These are phyloP conservation scores for Diloba caeruleocephala DNA, from an alignment of 2,888 invertebrate genomes.

Conservation along the genomic window DNA sequence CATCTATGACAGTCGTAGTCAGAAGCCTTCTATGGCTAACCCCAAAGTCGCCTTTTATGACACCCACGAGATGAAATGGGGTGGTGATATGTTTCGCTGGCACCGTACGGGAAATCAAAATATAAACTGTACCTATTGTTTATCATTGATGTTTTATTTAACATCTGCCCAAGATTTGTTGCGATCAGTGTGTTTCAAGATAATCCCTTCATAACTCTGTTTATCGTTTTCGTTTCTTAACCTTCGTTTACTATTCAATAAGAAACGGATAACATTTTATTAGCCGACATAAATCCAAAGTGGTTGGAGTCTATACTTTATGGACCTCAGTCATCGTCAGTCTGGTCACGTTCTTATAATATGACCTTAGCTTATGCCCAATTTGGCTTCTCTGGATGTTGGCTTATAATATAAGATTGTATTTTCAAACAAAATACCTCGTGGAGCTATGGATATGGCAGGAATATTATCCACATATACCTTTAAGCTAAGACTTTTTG, in stretches of 20 bases:
- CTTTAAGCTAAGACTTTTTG: too few species aligned
- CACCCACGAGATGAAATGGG: too few species aligned
- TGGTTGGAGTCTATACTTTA: constrained; percentile 66
- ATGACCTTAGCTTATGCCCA: constrained; percentile 59
- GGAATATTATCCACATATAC: too few species aligned
- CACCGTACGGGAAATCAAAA: too few species aligned
- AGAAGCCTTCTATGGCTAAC: too few species aligned
- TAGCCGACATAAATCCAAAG: constrained; percentile 59
- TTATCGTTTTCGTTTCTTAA: constrained; percentile 41
- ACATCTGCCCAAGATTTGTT: not conserved
- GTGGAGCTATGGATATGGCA: too few species aligned
- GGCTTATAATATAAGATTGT: constrained; percentile 18
- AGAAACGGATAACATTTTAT: constrained; percentile 54
- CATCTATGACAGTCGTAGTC: too few species aligned
- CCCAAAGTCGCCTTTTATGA: too few species aligned
- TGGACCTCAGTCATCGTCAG: constrained; percentile 52
- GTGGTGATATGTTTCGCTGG: too few species aligned
- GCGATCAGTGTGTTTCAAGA: constrained; percentile 9
- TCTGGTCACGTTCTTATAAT: constrained; percentile 70
- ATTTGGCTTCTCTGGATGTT: constrained; percentile 15
- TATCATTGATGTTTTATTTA: not conserved
- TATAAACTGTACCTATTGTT: too few species aligned
- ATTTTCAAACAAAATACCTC: not conserved
- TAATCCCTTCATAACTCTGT: constrained; percentile 30
- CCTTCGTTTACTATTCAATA: constrained; percentile 52